Evolutionary conservation across 2,888 invertebrate species (phyloP).

Genomic region (Caprella mutica): DNA sequence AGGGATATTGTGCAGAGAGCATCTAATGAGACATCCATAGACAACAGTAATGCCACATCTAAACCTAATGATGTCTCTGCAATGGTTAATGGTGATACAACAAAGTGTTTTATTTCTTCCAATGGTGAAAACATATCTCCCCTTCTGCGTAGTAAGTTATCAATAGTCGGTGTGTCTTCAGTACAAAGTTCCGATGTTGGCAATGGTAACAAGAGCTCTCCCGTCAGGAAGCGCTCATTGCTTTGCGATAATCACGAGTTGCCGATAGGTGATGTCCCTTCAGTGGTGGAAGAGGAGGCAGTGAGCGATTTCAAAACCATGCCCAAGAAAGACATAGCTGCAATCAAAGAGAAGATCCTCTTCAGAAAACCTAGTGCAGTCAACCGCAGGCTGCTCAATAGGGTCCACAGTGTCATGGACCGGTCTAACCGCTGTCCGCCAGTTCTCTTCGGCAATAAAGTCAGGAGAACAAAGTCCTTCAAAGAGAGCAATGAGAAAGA

Average conservation of each 20-base stretch:
- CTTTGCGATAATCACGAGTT: constrained; percentile 3
- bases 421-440: not conserved
- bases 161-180: not conserved
- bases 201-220: not conserved
- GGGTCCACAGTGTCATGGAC: not conserved
- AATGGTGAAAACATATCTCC: constrained; percentile 5
- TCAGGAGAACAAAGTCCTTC: constrained; percentile 4
- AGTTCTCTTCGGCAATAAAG: too few relatives aligned
- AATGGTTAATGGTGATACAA: too few relatives aligned
- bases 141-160: not conserved
- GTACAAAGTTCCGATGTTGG: not conserved
- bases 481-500: constrained; percentile 7
- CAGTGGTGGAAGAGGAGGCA: not conserved
- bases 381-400: not conserved
- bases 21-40: too few relatives aligned
- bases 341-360: not conserved
- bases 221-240: not conserved
- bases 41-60: too few relatives aligned
- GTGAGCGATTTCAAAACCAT: not conserved
- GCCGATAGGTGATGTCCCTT: constrained; percentile 6
- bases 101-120: too few relatives aligned
- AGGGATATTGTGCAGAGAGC: too few relatives aligned
- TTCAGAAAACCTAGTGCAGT: not conserved
- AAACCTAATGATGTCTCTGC: too few relatives aligned
- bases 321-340: not conserved